phyloP scores from a whole-genome alignment of 1,140 invertebrate genomes.

The Formica selysi region DNA sequence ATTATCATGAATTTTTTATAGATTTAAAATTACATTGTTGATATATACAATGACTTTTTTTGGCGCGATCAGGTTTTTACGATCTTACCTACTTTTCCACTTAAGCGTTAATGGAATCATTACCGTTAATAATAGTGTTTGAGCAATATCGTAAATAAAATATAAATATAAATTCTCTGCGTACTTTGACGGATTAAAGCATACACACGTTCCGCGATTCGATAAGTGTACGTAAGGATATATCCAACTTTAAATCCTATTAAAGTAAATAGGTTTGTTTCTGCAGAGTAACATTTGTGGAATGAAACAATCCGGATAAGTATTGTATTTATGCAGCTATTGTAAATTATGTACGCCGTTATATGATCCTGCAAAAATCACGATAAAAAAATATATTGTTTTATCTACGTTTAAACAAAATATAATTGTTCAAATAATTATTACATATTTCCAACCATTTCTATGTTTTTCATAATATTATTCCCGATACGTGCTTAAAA shows the following conservation, averaged over 20 bases:
- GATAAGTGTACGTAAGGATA: slow-evolving; percentile 13
- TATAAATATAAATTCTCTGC: slow-evolving; percentile 4
- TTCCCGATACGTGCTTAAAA: neutral
- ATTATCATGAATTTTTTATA: neutral
- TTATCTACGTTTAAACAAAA: neutral
- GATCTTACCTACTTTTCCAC: slow-evolving; percentile 14
- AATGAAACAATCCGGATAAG: neutral
- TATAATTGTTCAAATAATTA: neutral
- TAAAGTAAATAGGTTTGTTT: neutral
- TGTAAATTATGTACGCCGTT: neutral
- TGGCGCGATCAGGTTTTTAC: slow-evolving; percentile 11
- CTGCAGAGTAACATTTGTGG: neutral
- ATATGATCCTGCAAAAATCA: neutral
- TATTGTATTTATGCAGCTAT: neutral
- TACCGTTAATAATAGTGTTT: slow-evolving; percentile 38
- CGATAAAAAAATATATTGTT: neutral
- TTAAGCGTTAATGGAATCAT: slow-evolving; percentile 55
- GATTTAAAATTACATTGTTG: neutral
- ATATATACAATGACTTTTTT: slow-evolving; percentile 14
- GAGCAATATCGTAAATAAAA: neutral
- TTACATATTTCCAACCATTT: too few relatives aligned
- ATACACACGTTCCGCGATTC: neutral
- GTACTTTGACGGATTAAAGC: slow-evolving; percentile 13
- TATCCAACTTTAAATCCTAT: slow-evolving; percentile 6
- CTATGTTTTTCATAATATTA: neutral